These are phyloP conservation scores for Drosophila paranaensis DNA, from an alignment of 2,888 invertebrate genomes.

Conservation along the genomic window DNA sequence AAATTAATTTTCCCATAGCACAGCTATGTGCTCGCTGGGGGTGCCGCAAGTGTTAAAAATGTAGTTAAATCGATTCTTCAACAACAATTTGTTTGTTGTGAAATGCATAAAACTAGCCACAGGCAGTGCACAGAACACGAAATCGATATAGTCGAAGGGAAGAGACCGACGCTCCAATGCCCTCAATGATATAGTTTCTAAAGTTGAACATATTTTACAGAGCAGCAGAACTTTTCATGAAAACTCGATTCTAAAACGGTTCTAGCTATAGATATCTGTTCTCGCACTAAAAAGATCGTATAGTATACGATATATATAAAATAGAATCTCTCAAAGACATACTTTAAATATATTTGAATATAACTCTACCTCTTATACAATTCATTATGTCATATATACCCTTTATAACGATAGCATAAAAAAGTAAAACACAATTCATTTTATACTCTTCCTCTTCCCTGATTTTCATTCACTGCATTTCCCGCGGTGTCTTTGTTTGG, in stretches of 20 bases:
- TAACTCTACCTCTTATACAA: neutral
- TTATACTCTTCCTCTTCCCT: conserved; percentile 19
- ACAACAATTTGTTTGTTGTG: conserved; percentile 67
- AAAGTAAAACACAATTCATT: no score
- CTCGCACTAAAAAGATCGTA: no score
- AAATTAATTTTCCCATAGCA: conserved; percentile 53
- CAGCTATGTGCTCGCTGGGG: conserved; percentile 44
- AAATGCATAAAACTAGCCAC: conserved; percentile 54
- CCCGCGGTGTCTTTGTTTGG: conserved; percentile 69
- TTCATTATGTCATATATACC: neutral
- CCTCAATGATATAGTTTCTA: neutral
- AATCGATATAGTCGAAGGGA: conserved; percentile 6
- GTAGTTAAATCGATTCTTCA: conserved; percentile 60
- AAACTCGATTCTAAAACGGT: no score
- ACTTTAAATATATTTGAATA: no score
- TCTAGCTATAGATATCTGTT: no score
- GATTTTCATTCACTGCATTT: conserved; percentile 53
- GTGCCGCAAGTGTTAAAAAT: conserved; percentile 72
- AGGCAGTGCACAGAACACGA: conserved; percentile 38
- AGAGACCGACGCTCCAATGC: neutral
- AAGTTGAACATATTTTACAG: neutral
- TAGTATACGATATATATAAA: no score
- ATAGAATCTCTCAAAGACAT: no score
- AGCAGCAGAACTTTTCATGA: no score
- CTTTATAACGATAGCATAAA: neutral